Evolutionary conservation across 2,888 invertebrate species (phyloP), one percentile per base, ranked within the genome.

Genomic region (Polyploca ridens): DNA sequence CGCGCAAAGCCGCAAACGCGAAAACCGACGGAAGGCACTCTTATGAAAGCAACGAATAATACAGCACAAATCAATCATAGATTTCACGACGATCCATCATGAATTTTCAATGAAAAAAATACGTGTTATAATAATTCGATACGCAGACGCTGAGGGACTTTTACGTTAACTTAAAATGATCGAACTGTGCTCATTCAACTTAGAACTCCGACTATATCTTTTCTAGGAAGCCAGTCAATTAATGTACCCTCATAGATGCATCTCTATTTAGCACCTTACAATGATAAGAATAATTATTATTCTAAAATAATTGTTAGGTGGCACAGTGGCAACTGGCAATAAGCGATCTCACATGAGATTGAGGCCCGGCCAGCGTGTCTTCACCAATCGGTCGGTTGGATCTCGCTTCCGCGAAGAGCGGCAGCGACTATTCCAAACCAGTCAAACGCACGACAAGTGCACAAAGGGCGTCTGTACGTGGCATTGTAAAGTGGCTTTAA

Each of bases 11-110:
- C 88, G 86, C 89, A 85, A 85, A 86, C 87, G 88, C 86, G 89
- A 85, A 86, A 88, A 87, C 85, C 88, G 83, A 79, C 80, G 84
- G 79, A 84, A 89, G 89, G 88, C 90, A 89, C 91, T 90, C 91
- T 90, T 89, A 87, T 86, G 86, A 88, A 89, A 88, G 89, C 89
- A 84, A 84, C 88, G 91, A 92, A 93, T 93, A 92, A 92, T 91
- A 93, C 88, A 88, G 84, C 91, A 89, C 89, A 87, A 91, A 94
- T 94, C 93, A 93, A 94, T 93, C 94, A 94, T 93, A 91, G 92
- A 92, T 91, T 91, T 90, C 84, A 86, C 82, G 91, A 90, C 88
- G 89, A 94, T 94, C 93, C 88, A 93, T 94, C 93, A 93, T 80
- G 84, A 90, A 87, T 86, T 93, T 93, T 90, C 86, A 91, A 88